Conservation (phyloP, 92 coral and sea anemone species). For the Meandrina meandrites region DNA sequence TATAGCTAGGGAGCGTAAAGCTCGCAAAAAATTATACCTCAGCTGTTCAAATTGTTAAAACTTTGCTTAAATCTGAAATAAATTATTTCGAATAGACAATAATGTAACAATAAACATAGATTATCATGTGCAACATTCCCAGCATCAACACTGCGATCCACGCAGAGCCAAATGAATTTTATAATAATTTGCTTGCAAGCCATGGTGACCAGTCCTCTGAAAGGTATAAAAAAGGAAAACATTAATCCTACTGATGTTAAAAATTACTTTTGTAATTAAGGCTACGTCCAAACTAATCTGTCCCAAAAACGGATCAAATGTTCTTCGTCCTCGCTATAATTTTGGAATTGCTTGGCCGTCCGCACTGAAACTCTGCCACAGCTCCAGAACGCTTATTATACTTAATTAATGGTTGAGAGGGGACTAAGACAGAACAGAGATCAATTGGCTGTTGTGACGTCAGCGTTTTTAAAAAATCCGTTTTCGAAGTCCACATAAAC, state of each 20-base stretch:
- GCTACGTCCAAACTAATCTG: no score
- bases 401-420: no score
- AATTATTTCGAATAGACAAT: no score
- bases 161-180: neutral
- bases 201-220: neutral
- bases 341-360: no score
- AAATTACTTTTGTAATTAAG: neutral
- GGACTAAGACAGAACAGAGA: no score
- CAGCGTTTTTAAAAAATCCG: no score
- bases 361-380: no score
- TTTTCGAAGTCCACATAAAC: no score
- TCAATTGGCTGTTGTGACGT: no score
- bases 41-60: neutral
- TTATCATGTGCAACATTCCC: neutral
- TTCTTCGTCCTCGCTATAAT: no score
- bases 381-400: no score
- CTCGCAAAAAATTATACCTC: neutral
- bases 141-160: conserved; percentile 13
- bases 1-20: neutral
- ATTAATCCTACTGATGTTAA: neutral
- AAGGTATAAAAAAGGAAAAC: neutral
- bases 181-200: neutral
- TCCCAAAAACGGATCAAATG: no score
- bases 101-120: neutral
- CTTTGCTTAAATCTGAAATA: neutral